Base-by-base conservation (phyloP, 2,797 vertebrate genomes). In the Crossoptilon crossoptilon region DNA sequence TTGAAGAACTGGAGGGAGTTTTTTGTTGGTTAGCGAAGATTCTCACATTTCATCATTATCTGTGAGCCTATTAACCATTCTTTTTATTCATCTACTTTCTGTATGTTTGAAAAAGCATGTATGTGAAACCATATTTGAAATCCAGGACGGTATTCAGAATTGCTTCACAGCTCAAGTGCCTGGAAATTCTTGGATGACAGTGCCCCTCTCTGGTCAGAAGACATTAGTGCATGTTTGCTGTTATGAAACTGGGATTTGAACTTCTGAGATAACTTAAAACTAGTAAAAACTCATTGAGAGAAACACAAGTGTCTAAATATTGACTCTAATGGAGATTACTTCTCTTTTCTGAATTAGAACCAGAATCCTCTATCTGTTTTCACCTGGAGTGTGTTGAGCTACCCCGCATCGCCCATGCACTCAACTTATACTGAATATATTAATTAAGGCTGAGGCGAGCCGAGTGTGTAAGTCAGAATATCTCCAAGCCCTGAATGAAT, bases 131-230 rank as follows among this genome's bases (percentile, higher is more conserved):
- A 29, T 44, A 23, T 12, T 48, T 58, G 55, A 82, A 91, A 87
- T 8, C 17, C 15, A 2, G 37, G 71, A 35, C 9, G 5, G 60
- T 23, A 66, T 79, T 23, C 71, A 43, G 6, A 1, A 55, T 21
- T 9, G 15, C 15, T 17, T 62, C 55, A 15, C 43, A 56, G 44
- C 18, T 41, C 16, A 69, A n/a, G 18, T 14, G 58, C 43, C 10
- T 74, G 62, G 87, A 92, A 97, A 97, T 90, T 60, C 89, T 97
- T 94, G 88, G 96, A 83, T 96, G 75, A 97, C 73, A 97, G 97
- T 97, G 97, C 97, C 97, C 88, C 97, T 77, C 84, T 96, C 96
- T 97, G 98, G 97, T 80, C 88, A 95, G 67, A 93, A 86, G 33
- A 74, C 31, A 88, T 72, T 18, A 97, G 82, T 95, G 77, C 93